Evolutionary conservation across 2,888 invertebrate species (phyloP), one percentile per base, ranked within the genome.

Genomic region (Panzeria rudis): DNA sequence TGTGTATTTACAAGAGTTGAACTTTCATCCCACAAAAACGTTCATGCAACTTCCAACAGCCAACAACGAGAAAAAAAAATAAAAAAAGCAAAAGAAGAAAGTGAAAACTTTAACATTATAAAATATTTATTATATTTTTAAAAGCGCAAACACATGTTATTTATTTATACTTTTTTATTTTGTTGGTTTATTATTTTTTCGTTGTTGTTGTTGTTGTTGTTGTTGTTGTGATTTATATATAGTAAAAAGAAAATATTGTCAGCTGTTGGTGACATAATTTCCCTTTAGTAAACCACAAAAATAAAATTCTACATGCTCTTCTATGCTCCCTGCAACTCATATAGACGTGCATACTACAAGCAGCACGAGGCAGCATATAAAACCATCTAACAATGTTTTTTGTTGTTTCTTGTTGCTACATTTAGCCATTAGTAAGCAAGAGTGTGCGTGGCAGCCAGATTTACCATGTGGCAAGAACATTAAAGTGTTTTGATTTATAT

Each of bases 51-150:
- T n/a, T 29, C 5, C 59, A 56, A 41, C 47, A 79, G 32, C 44
- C 20, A 52, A 35, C 20, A 52, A 54, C 44, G 25, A 0, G 2
- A 44, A 75, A 25, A n/a, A 44, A 44, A 29, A 29, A 29, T n/a
- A 13, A 56, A 47, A n/a, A 35, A 15, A 59, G 32, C 25, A 32
- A 47, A 4, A 9, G 47, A 29, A 32, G 50, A 23, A 77, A 69
- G 68, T 69, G 15, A 76, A 76, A 76, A 82, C 59, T 54, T 79
- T 69, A 64, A 75, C 56, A 41, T 83, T 73, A 79, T 79, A 75
- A 84, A 76, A 80, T 84, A 84, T 84, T 79, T 84, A 84, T 84
- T 66, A 80, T 76, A 71, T 80, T 56, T 76, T 80, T 75, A 59
- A 84, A 80, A 84, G 76, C 64, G 71, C 66, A 64, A 76, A 76